phyloP scores from a whole-genome alignment of 2,113 vertebrate species.

The Bettongia penicillata region DNA sequence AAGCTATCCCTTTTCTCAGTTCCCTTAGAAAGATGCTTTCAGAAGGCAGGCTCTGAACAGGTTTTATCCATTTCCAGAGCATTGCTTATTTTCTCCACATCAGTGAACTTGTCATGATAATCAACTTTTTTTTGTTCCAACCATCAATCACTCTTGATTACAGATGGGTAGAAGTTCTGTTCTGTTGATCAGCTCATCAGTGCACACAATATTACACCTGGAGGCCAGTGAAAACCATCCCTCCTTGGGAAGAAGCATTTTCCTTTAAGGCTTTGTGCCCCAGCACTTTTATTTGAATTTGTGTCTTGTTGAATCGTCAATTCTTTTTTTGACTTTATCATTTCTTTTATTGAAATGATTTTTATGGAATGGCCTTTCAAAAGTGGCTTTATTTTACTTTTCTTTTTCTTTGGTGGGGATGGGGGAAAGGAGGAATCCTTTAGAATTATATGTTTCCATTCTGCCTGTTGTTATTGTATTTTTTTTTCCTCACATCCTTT shows the following conservation, averaged over 20 bases:
- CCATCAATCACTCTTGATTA: slow-evolving; percentile 88
- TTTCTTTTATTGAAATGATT: slow-evolving; percentile 69
- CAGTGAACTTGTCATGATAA: slow-evolving; percentile 87
- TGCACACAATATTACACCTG: slow-evolving; percentile 86
- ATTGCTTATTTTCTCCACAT: slow-evolving; percentile 86
- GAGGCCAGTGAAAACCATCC: slow-evolving; percentile 83
- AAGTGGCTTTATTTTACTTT: slow-evolving; percentile 55
- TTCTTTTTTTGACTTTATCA: slow-evolving; percentile 72
- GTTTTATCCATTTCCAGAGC: slow-evolving; percentile 82
- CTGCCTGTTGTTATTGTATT: neutral
- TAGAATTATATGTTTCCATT: neutral
- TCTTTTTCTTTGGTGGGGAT: neutral
- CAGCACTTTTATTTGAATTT: slow-evolving; percentile 79
- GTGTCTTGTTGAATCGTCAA: slow-evolving; percentile 69
- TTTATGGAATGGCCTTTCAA: slow-evolving; percentile 60
- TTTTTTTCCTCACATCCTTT: slow-evolving; percentile 19
- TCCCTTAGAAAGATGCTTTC: slow-evolving; percentile 73
- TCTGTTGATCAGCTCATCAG: slow-evolving; percentile 87
- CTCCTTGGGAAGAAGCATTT: slow-evolving; percentile 73
- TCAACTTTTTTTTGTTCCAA: slow-evolving; percentile 87
- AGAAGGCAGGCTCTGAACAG: slow-evolving; percentile 76
- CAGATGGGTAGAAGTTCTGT: slow-evolving; percentile 83
- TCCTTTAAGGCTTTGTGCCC: slow-evolving; percentile 79
- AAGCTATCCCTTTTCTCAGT: slow-evolving; percentile 71
- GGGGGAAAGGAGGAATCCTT: neutral